Evolutionary conservation across 2,797 vertebrate species (phyloP), one percentile per base, ranked within the genome.

Genomic region (Siniperca scherzeri): DNA sequence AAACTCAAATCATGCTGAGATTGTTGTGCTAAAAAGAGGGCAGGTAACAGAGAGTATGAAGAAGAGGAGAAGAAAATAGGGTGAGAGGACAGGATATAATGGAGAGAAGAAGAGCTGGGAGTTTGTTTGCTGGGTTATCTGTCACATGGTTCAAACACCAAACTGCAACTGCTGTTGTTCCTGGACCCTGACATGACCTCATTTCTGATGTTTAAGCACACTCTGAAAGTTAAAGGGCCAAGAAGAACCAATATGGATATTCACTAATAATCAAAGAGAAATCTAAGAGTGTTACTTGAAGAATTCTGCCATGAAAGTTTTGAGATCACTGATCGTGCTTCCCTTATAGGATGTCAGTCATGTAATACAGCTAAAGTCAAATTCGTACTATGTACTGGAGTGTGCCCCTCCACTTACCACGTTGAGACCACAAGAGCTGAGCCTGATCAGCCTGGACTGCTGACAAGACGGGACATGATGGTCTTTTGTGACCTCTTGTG

Each of bases 81-180:
- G 2, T 8, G 70, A 0, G 52, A 69, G 25, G 21, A 38, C 4
- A 67, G 8, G 46, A 65, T 9, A 4, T 5, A 4, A 65, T 19
- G 77, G 30, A 69, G 64, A 65, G 27, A 25, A 36, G 46, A 4
- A 16, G 52, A 44, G 55, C 25, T 2, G 46, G 7, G 33, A 62
- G 68, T 77, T 70, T 55, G 42, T 74, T 76, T 70, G 67, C 42
- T 2, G 21, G n/a, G n/a, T 87, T 86, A 70, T 86, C 78, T 64
- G 74, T 91, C 88, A 89, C 78, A 62, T 70, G 73, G 70, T 44
- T 75, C 70, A 86, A 87, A 86, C 76, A 81, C n/a, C n/a, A 78
- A 83, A 77, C 77, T 21, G 80, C 61, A 42, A 30, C 74, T 0
- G 38, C 0, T 77, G 87, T 77, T 69, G 62, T 73, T 83, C 59